These are phyloP conservation scores for Sebastes glaucus DNA, from an alignment of 2,797 vertebrate genomes.

Conservation along the genomic window DNA sequence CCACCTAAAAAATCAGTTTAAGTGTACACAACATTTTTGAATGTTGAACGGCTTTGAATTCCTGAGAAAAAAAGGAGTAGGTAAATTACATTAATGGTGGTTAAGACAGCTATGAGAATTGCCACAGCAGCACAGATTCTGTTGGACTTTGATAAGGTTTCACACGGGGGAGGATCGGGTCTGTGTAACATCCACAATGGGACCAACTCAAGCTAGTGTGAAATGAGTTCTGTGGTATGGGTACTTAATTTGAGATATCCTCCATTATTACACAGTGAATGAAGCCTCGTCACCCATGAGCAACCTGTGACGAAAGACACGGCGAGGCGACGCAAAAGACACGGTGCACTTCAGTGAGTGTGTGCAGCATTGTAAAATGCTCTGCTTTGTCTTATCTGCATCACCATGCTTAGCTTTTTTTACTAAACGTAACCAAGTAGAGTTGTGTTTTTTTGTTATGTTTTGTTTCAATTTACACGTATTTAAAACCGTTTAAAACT, in stretches of 20 bases:
- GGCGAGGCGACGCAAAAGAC: not conserved
- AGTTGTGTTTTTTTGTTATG: no score
- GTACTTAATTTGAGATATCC: constrained; percentile 15
- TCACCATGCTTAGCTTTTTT: not conserved
- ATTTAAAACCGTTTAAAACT: no score
- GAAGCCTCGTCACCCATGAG: constrained; percentile 22
- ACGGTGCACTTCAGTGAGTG: not conserved
- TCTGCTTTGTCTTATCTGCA: constrained; percentile 26
- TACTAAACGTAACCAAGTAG: no score
- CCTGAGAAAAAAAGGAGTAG: not conserved
- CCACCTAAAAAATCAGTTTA: no score
- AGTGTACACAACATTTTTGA: no score
- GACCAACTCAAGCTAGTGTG: constrained; percentile 3
- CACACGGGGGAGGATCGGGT: constrained; percentile 4
- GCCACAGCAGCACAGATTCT: constrained; percentile 27
- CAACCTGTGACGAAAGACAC: not conserved
- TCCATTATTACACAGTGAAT: constrained; percentile 22
- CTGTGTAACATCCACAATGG: constrained; percentile 16
- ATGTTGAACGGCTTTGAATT: constrained; percentile 2
- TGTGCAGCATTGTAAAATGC: constrained; percentile 17
- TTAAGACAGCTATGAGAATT: not conserved
- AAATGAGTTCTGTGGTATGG: constrained; percentile 11
- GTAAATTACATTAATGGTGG: not conserved
- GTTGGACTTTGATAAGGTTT: constrained; percentile 5
- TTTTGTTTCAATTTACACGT: no score